A percentile compares a stretch with the other conserved stretches of the same genome.
phyloP scores from a whole-genome alignment of 1,140 invertebrate species.

The Drosophila takahashii region DNA sequence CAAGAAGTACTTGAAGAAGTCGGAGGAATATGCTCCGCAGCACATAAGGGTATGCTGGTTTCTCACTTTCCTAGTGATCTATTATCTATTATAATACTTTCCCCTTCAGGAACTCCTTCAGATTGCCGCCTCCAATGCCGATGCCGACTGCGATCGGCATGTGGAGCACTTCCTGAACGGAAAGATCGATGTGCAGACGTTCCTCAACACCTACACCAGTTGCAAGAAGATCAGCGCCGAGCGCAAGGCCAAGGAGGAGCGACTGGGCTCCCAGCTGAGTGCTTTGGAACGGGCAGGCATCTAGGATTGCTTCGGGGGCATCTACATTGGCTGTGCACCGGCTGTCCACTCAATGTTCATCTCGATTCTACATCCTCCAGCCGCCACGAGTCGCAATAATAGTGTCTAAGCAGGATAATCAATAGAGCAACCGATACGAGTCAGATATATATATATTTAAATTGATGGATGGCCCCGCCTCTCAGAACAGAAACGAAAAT shows the following conservation, averaged over 20 bases:
- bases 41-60: constrained; percentile 91
- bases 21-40: constrained; percentile 90
- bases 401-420: constrained; percentile 18
- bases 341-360: neutral
- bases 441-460: neutral
- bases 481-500: neutral
- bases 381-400: constrained; percentile 40
- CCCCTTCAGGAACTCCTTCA: constrained; percentile 85
- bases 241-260: constrained; percentile 91
- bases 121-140: constrained; percentile 88
- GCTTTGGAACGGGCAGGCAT: constrained; percentile 88
- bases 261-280: constrained; percentile 89
- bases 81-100: no score
- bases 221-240: constrained; percentile 89
- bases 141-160: constrained; percentile 90
- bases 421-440: neutral
- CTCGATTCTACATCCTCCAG: neutral
- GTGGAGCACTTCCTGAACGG: constrained; percentile 91
- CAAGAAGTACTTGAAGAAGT: constrained; percentile 89
- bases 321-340: neutral
- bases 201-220: constrained; percentile 89
- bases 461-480: neutral
- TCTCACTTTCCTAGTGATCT: no score
- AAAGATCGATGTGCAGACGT: constrained; percentile 90
- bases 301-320: constrained; percentile 22